phyloP scores from a whole-genome alignment of 2,797 vertebrate species.

The Phrynocephalus forsythii region DNA sequence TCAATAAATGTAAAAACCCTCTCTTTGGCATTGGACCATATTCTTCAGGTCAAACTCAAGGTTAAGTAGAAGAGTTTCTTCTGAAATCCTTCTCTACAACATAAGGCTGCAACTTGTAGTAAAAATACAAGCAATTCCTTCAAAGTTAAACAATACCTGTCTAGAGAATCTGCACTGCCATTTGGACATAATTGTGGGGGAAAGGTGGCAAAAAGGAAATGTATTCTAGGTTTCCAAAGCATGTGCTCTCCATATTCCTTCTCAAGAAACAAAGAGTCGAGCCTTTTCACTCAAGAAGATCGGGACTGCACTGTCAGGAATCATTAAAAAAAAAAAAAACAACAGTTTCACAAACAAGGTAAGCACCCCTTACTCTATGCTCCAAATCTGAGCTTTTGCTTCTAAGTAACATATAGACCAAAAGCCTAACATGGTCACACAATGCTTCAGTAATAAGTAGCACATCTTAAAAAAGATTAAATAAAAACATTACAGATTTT shows the following conservation, averaged over 20 bases:
- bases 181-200: constrained; percentile 47
- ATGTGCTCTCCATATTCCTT: constrained; percentile 47
- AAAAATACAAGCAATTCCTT: constrained; percentile 61
- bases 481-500: constrained; percentile 65
- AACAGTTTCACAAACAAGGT: constrained; percentile 56
- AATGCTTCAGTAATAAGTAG: constrained; percentile 61
- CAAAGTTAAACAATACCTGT: constrained; percentile 44
- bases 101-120: constrained; percentile 69
- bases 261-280: constrained; percentile 10
- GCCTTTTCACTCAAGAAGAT: constrained; percentile 27
- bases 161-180: constrained; percentile 42
- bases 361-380: constrained; percentile 7
- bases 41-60: constrained; percentile 72
- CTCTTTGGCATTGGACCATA: constrained; percentile 80
- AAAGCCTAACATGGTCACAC: constrained; percentile 51
- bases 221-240: constrained; percentile 55
- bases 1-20: constrained; percentile 73
- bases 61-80: constrained; percentile 74
- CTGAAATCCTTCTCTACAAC: constrained; percentile 68
- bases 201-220: constrained; percentile 42
- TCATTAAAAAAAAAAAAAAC: constrained; percentile 42
- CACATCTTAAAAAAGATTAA: constrained; percentile 65
- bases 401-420: constrained; percentile 59
- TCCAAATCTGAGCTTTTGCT: constrained; percentile 39
- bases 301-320: constrained; percentile 51